phyloP scores from a whole-genome alignment of 2,888 invertebrate species.

The Hirtodrosophila confusa region DNA sequence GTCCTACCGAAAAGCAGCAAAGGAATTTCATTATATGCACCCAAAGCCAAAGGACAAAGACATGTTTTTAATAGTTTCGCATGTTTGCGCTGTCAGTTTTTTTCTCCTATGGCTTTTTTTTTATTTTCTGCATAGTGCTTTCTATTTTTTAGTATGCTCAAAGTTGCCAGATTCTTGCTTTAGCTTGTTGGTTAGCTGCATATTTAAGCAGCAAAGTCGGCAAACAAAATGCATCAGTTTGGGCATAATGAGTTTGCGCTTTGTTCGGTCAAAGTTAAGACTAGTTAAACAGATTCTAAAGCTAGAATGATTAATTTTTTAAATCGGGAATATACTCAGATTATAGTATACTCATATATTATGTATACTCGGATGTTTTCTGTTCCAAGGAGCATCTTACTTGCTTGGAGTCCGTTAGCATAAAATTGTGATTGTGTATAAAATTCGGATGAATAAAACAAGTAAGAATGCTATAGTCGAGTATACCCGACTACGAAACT shows the following conservation, averaged over 20 bases:
- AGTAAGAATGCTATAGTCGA: too few species aligned
- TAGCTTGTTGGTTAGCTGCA: constrained; percentile 54
- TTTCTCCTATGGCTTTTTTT: constrained; percentile 2
- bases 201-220: constrained; percentile 54
- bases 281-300: neutral
- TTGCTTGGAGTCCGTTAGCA: too few species aligned
- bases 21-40: constrained; percentile 76
- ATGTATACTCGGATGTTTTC: too few species aligned
- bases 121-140: constrained; percentile 8
- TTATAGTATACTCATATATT: neutral
- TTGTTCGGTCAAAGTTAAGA: too few species aligned
- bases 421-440: too few species aligned
- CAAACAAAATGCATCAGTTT: constrained; percentile 30
- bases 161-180: constrained; percentile 50
- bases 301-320: neutral
- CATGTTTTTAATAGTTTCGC: constrained; percentile 78
- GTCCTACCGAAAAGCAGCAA: constrained; percentile 27
- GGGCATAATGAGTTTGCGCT: constrained; percentile 23
- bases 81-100: constrained; percentile 62
- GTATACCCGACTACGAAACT: too few species aligned
- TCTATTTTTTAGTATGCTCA: constrained; percentile 25
- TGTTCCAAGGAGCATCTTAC: too few species aligned
- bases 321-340: neutral
- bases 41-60: constrained; percentile 67
- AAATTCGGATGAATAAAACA: too few species aligned